phyloP scores from a whole-genome alignment of 2,888 invertebrate species.

The Cheilosia impressa region DNA sequence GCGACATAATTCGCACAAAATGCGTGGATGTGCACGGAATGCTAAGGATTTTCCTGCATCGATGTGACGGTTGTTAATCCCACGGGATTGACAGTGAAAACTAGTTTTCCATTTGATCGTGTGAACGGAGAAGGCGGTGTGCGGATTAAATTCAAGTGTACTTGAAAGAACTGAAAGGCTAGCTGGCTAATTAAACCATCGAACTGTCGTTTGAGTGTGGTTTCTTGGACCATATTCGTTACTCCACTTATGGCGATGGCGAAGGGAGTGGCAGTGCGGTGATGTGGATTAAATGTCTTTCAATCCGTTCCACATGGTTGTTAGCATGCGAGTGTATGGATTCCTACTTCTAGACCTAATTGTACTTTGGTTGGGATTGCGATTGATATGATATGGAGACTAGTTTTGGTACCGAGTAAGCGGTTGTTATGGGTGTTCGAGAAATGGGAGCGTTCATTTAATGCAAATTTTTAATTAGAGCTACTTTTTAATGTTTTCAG shows the following conservation, averaged over 20 bases:
- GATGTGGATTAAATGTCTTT: constrained; percentile 15
- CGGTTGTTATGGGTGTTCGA: too few species aligned
- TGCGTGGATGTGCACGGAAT: constrained; percentile 36
- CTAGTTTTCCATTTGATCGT: constrained; percentile 33
- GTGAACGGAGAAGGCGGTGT: constrained; percentile 23
- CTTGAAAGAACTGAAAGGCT: constrained; percentile 44
- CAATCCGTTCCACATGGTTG: constrained; percentile 19
- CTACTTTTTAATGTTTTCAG: too few species aligned
- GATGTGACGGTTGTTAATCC: constrained; percentile 33
- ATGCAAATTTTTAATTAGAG: too few species aligned
- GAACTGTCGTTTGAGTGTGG: constrained; percentile 24
- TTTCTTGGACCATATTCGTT: constrained; percentile 18
- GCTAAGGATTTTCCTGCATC: constrained; percentile 57
- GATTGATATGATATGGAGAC: too few species aligned
- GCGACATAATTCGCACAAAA: constrained; percentile 60
- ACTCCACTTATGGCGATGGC: not conserved
- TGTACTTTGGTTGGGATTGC: too few species aligned
- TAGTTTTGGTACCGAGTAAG: too few species aligned
- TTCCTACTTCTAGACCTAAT: too few species aligned
- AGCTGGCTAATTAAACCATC: constrained; percentile 54
- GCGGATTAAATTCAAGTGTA: constrained; percentile 25
- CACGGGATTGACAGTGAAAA: constrained; percentile 72
- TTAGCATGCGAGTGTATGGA: not conserved
- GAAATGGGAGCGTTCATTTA: too few species aligned
- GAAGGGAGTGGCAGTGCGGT: constrained; percentile 27